Conservation (phyloP, 1,140 invertebrate genomes). For the Micrasema longulum region DNA sequence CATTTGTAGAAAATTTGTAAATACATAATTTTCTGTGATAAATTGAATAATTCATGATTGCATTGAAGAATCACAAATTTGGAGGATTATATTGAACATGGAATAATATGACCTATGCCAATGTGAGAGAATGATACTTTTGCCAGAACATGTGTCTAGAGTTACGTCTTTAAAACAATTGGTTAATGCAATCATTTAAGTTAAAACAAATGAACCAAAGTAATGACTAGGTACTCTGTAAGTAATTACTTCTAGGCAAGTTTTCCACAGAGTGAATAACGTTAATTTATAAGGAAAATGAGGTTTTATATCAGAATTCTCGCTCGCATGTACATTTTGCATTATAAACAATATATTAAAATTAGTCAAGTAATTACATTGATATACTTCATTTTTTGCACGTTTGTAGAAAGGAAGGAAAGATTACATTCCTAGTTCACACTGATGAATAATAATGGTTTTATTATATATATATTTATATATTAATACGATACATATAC, state of each 20-base stretch:
- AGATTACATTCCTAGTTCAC: constrained; percentile 41
- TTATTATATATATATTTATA: constrained; percentile 19
- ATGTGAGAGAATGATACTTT: constrained; percentile 37
- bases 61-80: constrained; percentile 61
- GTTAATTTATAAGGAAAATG: constrained; percentile 67
- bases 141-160: constrained; percentile 46
- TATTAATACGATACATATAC: too few relatives aligned
- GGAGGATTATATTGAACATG: constrained; percentile 44
- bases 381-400: constrained; percentile 48
- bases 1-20: constrained; percentile 65
- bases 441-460: constrained; percentile 27
- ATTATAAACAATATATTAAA: constrained; percentile 53
- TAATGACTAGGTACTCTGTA: constrained; percentile 69
- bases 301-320: constrained; percentile 71
- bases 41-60: constrained; percentile 68
- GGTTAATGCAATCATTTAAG: constrained; percentile 54
- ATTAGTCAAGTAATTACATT: constrained; percentile 45
- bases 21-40: constrained; percentile 72
- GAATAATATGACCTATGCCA: constrained; percentile 42
- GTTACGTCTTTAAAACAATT: constrained; percentile 40
- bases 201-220: constrained; percentile 66
- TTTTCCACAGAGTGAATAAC: constrained; percentile 68
- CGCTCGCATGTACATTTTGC: constrained; percentile 70
- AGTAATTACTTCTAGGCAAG: constrained; percentile 70
- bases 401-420: constrained; percentile 44